Evolutionary conservation across 1,140 invertebrate species (phyloP), one percentile per base, ranked within the genome.

Genomic region (Scaptodrosophila lebanonensis): DNA sequence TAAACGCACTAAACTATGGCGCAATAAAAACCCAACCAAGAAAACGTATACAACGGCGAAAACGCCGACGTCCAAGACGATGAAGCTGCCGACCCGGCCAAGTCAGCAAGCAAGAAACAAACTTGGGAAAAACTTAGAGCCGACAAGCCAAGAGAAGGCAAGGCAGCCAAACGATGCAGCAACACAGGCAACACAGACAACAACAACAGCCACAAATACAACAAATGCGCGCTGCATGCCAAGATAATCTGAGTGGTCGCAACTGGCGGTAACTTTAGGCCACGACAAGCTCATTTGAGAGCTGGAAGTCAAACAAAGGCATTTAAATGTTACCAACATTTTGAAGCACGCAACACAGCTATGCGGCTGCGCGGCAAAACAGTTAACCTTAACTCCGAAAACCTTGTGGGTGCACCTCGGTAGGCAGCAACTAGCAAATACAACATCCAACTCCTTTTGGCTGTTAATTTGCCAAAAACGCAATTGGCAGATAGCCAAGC

Each of bases 391-490:
- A 60, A 66, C 48, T 43, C 53, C 50, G 44, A 12, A 33, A 22
- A 6, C 17, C 13, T 0, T 17, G 53, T 42, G 27, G 16, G 36
- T 16, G 48, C 22, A n/a, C 33, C 2, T 17, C 17, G 25, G 35
- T 12, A 20, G 38, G 40, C 16, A 18, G 32, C 52, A 48, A n/a
- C n/a, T n/a, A n/a, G n/a, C n/a, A n/a, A n/a, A n/a, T n/a, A n/a
- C n/a, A n/a, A n/a, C n/a, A n/a, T n/a, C n/a, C 22, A 63, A 63
- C 60, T 58, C 72, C 70, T 72, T 77, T 66, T 49, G 67, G 66
- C 73, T 79, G 73, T 77, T 77, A 77, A 77, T 77, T 77, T 77
- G 75, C 73, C 72, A 77, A 79, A 72, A n/a, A n/a, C n/a, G n/a
- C 73, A 77, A 77, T 77, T 77, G 73, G 73, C 64, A 79, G 73